Conservation (phyloP, 2,113 vertebrate genomes). For the Gasterosteus nipponicus region DNA sequence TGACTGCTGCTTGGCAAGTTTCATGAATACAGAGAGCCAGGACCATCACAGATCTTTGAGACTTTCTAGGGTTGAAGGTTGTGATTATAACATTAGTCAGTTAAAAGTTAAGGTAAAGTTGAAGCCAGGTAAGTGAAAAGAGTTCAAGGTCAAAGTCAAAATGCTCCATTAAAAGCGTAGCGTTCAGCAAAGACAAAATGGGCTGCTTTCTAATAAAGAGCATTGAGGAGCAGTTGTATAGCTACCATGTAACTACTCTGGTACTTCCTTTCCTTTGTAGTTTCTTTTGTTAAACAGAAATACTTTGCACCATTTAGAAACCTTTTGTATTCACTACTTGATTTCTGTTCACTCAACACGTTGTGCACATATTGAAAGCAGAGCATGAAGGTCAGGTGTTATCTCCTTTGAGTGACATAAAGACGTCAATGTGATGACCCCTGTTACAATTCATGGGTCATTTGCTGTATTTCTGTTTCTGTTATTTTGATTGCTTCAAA, state of each 20-base stretch:
- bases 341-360: not conserved
- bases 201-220: not conserved
- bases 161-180: not conserved
- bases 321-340: not conserved
- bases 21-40: slow-evolving; percentile 38
- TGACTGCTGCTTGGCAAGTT: slow-evolving; percentile 57
- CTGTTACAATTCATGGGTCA: not conserved
- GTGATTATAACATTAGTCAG: not conserved
- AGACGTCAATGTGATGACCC: not conserved
- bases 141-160: not conserved
- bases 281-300: not conserved
- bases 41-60: not conserved
- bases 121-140: too few species aligned
- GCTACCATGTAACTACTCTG: not conserved
- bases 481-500: not conserved
- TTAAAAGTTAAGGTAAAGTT: not conserved
- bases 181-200: not conserved
- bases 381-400: not conserved
- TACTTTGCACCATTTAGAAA: not conserved
- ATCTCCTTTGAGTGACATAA: not conserved
- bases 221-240: not conserved
- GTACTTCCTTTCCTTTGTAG: not conserved
- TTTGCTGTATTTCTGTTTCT: not conserved
- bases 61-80: not conserved
- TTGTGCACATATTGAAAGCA: not conserved